Percentiles rank a stretch among this genome's conserved stretches.
phyloP scores from a whole-genome alignment of 2,888 invertebrate genomes.

The Agapostemon virescens region DNA sequence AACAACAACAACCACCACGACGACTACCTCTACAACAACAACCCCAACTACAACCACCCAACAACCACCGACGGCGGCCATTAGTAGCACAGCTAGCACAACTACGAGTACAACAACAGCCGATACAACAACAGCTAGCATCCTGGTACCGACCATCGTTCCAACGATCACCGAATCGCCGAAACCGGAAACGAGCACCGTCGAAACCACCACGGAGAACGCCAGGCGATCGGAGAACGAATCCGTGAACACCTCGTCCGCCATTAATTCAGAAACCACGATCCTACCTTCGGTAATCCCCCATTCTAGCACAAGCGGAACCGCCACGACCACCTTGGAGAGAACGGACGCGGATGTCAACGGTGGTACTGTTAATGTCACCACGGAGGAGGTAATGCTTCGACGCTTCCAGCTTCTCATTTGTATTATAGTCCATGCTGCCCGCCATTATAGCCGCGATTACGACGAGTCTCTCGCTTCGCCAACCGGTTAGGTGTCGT shows the following conservation, averaged over 20 bases:
- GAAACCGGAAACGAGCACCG: conserved; percentile 58
- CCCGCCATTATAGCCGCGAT: conserved; percentile 50
- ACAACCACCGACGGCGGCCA: conserved; percentile 56
- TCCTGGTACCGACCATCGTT: conserved; percentile 40
- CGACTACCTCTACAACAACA: conserved; percentile 61
- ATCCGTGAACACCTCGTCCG: conserved; percentile 60
- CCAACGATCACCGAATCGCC: conserved; percentile 61
- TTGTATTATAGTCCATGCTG: conserved; percentile 62
- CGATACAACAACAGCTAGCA: conserved; percentile 52
- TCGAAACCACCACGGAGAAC: conserved; percentile 64
- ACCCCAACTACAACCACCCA: conserved; percentile 55
- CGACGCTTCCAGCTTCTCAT: conserved; percentile 68
- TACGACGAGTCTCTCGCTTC: conserved; percentile 56
- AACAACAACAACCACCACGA: conserved; percentile 56
- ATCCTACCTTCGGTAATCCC: conserved; percentile 48
- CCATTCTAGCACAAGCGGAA: conserved; percentile 53
- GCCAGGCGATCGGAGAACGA: conserved; percentile 65
- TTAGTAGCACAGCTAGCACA: conserved; percentile 59
- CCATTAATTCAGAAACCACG: conserved; percentile 63
- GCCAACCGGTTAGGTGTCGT: conserved; percentile 38
- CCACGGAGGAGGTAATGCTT: conserved; percentile 79
- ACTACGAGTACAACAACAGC: conserved; percentile 72
- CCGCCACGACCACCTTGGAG: conserved; percentile 49
- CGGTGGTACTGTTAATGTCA: conserved; percentile 72
- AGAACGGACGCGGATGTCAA: conserved; percentile 68